phyloP scores from a whole-genome alignment of 2,797 vertebrate species.

The Myiotriccus ornatus region DNA sequence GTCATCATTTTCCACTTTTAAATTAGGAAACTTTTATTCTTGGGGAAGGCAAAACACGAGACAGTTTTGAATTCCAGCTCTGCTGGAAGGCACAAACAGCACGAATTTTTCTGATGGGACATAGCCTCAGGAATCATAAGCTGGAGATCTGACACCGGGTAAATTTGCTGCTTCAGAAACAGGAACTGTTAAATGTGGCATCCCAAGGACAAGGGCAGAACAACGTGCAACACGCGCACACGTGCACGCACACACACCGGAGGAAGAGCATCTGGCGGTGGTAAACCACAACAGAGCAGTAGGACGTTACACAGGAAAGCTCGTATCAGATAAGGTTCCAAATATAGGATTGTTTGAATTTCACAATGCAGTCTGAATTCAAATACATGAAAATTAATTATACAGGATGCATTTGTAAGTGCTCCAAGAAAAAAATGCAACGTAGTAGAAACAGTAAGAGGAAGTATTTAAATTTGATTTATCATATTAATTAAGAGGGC shows the following conservation, averaged over 20 bases:
- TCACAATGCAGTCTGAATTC: neutral
- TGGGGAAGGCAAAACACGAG: neutral
- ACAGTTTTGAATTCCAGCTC: neutral
- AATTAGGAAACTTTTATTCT: neutral
- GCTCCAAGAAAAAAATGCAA: neutral
- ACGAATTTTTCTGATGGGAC: fast-evolving
- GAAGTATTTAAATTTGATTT: neutral
- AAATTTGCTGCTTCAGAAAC: neutral
- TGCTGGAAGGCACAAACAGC: neutral
- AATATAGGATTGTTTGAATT: neutral
- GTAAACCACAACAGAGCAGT: neutral
- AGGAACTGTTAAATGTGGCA: neutral
- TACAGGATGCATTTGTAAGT: neutral
- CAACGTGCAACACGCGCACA: neutral
- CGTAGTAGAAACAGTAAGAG: neutral
- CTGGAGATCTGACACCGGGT: neutral
- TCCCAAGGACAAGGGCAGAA: neutral
- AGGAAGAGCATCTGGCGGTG: neutral
- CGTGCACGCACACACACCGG: fast-evolving
- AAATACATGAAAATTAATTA: neutral
- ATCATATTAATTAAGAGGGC: neutral
- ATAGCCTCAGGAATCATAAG: neutral
- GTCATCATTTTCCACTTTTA: neutral
- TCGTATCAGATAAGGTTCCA: neutral
- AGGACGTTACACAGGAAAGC: neutral